Percentiles rank a stretch among this genome's conserved stretches.
Evolutionary conservation across 2,797 vertebrate species (phyloP).

Genomic region (Apodemus agrarius): DNA sequence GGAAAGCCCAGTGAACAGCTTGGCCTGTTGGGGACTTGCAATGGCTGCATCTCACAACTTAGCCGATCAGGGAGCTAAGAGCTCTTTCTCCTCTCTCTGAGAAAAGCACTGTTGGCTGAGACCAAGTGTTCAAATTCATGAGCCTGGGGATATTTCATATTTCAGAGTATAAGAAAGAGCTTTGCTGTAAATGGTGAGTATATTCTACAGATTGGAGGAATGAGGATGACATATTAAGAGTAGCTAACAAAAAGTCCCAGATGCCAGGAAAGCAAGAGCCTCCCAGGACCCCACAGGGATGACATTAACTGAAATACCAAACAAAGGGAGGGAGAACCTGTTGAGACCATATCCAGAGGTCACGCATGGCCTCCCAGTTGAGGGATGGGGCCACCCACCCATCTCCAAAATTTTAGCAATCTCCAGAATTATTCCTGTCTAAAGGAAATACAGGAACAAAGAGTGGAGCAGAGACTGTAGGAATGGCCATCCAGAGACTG

Average conservation of each 20-base stretch:
- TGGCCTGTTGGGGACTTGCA: background rate
- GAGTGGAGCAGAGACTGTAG: too few species aligned
- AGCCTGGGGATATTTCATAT: background rate
- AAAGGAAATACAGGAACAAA: too few species aligned
- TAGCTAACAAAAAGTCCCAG: background rate
- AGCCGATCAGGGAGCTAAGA: background rate
- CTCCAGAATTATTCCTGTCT: too few species aligned
- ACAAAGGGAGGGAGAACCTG: too few species aligned
- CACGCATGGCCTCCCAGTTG: too few species aligned
- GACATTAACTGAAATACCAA: too few species aligned
- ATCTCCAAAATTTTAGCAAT: too few species aligned
- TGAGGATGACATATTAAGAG: background rate
- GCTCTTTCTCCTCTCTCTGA: background rate
- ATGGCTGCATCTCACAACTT: background rate
- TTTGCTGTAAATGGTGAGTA: background rate
- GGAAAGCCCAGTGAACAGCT: background rate
- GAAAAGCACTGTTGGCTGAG: background rate
- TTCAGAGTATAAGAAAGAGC: background rate
- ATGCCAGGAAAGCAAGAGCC: too few species aligned
- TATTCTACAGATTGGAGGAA: background rate
- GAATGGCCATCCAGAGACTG: too few species aligned
- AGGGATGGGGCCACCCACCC: too few species aligned
- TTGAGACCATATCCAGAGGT: too few species aligned
- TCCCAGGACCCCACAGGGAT: too few species aligned
- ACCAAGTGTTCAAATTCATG: background rate